phyloP scores from a whole-genome alignment of 2,797 vertebrate genomes.

The Coilia nasus region DNA sequence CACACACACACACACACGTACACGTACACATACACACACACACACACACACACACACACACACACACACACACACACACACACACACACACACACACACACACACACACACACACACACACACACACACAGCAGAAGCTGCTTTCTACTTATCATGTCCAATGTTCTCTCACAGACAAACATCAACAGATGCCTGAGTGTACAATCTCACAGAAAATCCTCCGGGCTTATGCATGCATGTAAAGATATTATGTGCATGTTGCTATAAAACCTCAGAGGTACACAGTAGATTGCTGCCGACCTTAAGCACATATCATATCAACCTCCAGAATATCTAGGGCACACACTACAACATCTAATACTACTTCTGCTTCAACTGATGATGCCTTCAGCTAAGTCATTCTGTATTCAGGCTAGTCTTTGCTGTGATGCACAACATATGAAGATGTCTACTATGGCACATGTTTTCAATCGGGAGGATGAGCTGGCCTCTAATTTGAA shows the following conservation, averaged over 20 bases:
- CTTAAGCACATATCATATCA: background rate
- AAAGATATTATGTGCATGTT: constrained; percentile 29
- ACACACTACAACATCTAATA: background rate
- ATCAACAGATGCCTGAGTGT: constrained; percentile 26
- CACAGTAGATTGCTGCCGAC: constrained; percentile 19
- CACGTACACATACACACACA: no score
- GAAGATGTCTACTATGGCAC: background rate
- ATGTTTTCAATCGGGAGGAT: background rate
- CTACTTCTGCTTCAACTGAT: background rate
- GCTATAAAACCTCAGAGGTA: constrained; percentile 27
- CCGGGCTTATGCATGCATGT: constrained; percentile 27
- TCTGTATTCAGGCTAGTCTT: background rate
- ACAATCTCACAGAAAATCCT: constrained; percentile 40
- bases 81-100: no score
- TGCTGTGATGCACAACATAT: background rate
- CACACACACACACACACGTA: no score
- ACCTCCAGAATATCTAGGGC: background rate
- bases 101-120: no score
- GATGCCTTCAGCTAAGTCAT: background rate
- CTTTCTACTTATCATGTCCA: background rate
- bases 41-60: no score
- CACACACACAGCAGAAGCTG: no score
- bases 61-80: no score
- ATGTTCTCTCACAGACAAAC: background rate
- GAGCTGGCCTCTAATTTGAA: background rate